These are phyloP conservation scores for Arenaria interpres DNA, from an alignment of 2,113 vertebrate genomes.

Conservation along the genomic window DNA sequence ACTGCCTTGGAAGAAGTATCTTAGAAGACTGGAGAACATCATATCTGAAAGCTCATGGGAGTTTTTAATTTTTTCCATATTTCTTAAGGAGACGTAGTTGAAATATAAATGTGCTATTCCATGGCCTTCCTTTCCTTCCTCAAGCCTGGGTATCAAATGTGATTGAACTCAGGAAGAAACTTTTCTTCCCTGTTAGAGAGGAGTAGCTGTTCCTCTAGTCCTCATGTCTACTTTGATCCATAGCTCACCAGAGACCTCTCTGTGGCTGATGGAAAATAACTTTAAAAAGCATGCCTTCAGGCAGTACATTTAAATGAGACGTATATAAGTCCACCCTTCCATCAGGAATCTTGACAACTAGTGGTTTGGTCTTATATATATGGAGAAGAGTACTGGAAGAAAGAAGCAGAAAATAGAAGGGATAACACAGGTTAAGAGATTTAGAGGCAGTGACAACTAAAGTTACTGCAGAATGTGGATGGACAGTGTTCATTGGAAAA, in stretches of 20 bases:
- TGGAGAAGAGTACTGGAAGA: background rate
- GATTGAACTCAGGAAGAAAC: background rate
- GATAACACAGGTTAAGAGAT: background rate
- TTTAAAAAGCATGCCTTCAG: background rate
- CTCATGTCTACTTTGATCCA: background rate
- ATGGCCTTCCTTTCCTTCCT: background rate
- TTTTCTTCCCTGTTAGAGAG: background rate
- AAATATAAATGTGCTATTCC: background rate
- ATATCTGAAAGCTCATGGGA: background rate
- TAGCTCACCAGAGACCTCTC: background rate
- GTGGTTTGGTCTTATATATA: background rate
- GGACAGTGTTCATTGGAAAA: background rate
- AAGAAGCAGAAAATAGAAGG: background rate
- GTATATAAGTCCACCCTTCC: background rate
- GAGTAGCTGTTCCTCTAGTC: background rate
- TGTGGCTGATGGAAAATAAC: background rate
- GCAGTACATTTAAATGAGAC: background rate
- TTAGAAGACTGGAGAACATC: background rate
- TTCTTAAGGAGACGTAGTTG: background rate
- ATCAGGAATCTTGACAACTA: background rate
- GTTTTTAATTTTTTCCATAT: background rate
- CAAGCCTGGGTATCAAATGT: background rate
- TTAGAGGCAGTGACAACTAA: background rate
- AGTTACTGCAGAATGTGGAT: background rate
- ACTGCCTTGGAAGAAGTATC: background rate